Evolutionary conservation across 2,113 vertebrate species (phyloP).

Genomic region (Chauna torquata): DNA sequence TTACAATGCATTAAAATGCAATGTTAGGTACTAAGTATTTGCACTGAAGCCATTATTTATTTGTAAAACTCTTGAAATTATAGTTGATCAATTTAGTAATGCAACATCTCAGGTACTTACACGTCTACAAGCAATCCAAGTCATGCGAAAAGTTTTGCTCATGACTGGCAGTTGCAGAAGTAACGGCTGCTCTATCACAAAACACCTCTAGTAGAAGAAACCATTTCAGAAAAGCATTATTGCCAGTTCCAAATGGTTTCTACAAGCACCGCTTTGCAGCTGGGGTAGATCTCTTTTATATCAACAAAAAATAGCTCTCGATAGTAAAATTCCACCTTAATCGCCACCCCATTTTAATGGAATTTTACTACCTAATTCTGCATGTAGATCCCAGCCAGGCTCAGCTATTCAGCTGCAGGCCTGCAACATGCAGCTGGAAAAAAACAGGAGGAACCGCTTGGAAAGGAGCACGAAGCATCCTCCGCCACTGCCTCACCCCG

Average conservation of each 20-base stretch:
- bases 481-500: too few relatives aligned
- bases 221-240: accelerated
- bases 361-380: background rate
- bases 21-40: accelerated
- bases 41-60: accelerated
- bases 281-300: too few relatives aligned
- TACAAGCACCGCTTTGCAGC: background rate
- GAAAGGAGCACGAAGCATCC: background rate
- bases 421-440: background rate
- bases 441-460: background rate
- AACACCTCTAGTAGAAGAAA: accelerated
- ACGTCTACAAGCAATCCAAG: accelerated
- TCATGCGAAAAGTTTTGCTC: background rate
- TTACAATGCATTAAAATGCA: background rate
- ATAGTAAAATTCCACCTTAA: background rate
- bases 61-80: background rate
- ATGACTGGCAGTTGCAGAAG: accelerated
- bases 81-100: accelerated
- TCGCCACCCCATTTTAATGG: background rate
- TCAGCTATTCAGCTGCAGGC: background rate
- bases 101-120: accelerated
- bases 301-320: accelerated
- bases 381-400: background rate
- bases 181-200: background rate
- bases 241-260: background rate